Evolutionary conservation across 1,140 invertebrate genomes (phyloP), one percentile per base, ranked within the genome.

Genomic region (Paraescarpia echinospica): DNA sequence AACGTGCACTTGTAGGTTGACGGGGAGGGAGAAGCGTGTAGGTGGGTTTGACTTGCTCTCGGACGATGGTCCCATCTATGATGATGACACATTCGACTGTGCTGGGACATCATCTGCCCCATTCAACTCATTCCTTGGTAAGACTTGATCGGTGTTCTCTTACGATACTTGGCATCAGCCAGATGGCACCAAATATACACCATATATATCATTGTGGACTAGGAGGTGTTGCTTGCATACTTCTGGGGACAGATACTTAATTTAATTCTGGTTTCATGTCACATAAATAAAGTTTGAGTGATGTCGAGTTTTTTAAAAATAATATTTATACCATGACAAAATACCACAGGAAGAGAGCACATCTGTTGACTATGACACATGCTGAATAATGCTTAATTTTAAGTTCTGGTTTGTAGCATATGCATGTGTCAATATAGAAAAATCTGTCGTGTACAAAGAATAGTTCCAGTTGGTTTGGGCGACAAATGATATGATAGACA

Each of bases 21-120:
- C 95, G 4, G 96, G 96, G 18, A 96, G 95, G 88, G 97, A 97
- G 94, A 96, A 96, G 91, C 94, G 97, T 91, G 95, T 97, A 35
- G 97, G 97, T 48, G 97, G 97, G 1, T 97, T 97, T 95, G 97
- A 97, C 95, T 94, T 97, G 27, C 95, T 97, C 12, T 97, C 97
- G 97, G 95, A 97, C 94, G 97, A 97, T 94, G 97, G 96, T 4
- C 59, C 59, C 2, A 77, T 77, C 59, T 77, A 77, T 5, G 59
- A 77, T 27, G 59, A 77, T 77, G 59, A 77, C 59, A 18, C 59
- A 31, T 77, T 77, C 22, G 59, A 77, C 59, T 77, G 59, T 31
- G 27, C 59, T 0, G 59, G 59, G 27, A 14, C 59, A 77, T 12
- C 59, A 77, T 77, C 59, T 2, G 59, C 59, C 22, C 59, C 59